Percentiles rank a stretch among this genome's conserved stretches.
Evolutionary conservation across 2,113 vertebrate genomes (phyloP).

Genomic region (Bolborhynchus lineola): DNA sequence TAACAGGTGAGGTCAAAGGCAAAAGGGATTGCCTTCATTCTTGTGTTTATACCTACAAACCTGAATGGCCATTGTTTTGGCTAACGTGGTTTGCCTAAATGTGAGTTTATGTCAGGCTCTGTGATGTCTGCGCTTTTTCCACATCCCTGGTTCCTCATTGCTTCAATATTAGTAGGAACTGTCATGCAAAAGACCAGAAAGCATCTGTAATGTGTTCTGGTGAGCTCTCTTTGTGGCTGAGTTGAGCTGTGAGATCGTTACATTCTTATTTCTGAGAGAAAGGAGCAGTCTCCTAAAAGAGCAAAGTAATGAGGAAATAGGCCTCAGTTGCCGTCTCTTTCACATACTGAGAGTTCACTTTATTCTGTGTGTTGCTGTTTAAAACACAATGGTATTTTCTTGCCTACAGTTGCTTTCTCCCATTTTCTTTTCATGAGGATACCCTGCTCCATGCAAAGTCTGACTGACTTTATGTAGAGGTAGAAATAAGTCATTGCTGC

Average conservation of each 20-base stretch:
- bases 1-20: neutral
- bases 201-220: too few relatives aligned
- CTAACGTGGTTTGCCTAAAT: neutral
- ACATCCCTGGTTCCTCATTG: neutral
- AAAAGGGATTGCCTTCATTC: neutral
- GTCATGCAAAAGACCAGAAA: neutral
- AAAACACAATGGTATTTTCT: neutral
- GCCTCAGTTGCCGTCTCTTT: too few relatives aligned
- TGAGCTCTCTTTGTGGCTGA: too few relatives aligned
- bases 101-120: neutral
- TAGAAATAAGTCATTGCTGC: neutral
- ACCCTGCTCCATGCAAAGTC: neutral
- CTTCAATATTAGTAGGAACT: conserved; percentile 1
- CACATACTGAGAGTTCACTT: too few relatives aligned
- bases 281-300: too few relatives aligned
- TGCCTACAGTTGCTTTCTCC: neutral
- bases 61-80: neutral
- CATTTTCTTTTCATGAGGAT: neutral
- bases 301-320: too few relatives aligned
- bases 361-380: neutral
- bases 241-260: too few relatives aligned
- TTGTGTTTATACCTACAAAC: neutral
- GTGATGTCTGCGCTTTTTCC: neutral
- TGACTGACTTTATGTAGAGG: neutral
- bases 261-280: too few relatives aligned